Evolutionary conservation across 1,140 invertebrate species (phyloP), one percentile per base, ranked within the genome.

Genomic region (Lepidurus couesii): DNA sequence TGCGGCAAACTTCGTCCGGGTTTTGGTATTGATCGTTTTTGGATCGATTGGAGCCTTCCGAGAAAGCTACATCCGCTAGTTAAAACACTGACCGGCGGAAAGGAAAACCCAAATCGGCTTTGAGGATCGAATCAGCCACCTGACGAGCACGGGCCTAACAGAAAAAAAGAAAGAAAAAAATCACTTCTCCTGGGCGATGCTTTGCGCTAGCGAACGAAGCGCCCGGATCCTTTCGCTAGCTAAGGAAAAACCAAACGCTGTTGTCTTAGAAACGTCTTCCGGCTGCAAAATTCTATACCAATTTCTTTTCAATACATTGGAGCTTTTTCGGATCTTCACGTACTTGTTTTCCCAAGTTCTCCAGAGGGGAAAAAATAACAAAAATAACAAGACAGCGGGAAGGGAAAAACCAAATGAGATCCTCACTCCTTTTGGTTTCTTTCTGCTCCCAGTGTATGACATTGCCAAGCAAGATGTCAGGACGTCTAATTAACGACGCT

Each of bases 391-490:
- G 16, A 65, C 16, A 16, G 21, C 53, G 8, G 8, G 53, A 65
- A 21, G 16, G 45, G 45, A 11, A 21, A n/a, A 65, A 21, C 16
- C 53, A 65, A 9, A 13, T n/a, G 16, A 65, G 21, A n/a, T 21
- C 53, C 53, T 3, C 53, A 7, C 13, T 16, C 21, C 13, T 65
- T 65, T 21, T 21, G 13, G 6, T 65, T 65, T 65, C 53, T 21
- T 34, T 16, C 4, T 16, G 21, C 16, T 65, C n/a, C 0, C 13
- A 65, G 53, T 21, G 6, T 21, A 21, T 16, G 53, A 65, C 53
- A 65, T 16, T 65, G 53, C 53, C 53, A 65, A 65, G 53, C 53
- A 65, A 21, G 53, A 65, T 65, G 53, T 65, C 53, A 65, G 53
- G 9, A 13, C 21, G 53, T 65, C 53, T 65, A 65, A 65, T 65